Percentiles rank a stretch among this genome's conserved stretches.
These are phyloP conservation scores for Brachionichthys hirsutus DNA, from an alignment of 2,113 vertebrate genomes.

Conservation along the genomic window DNA sequence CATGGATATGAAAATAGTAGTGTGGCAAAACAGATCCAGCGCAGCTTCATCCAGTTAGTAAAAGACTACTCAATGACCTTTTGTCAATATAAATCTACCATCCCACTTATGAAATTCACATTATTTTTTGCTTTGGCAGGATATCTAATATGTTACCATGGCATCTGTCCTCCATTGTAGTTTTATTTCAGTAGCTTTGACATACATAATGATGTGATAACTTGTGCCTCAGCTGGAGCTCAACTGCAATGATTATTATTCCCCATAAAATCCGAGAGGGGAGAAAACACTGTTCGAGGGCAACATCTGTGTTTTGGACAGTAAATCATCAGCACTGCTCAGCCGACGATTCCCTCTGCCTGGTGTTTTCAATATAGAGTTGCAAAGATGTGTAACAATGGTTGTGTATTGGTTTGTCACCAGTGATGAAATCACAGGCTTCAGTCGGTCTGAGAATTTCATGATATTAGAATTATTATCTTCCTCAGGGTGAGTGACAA, in stretches of 20 bases:
- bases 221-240: slow-evolving; percentile 56
- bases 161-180: slow-evolving; percentile 38
- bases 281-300: slow-evolving; percentile 51
- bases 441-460: slow-evolving; percentile 21
- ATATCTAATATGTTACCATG: slow-evolving; percentile 12
- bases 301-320: slow-evolving; percentile 60
- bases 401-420: slow-evolving; percentile 33
- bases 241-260: slow-evolving; percentile 60
- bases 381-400: slow-evolving; percentile 48
- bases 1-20: too few relatives aligned
- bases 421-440: slow-evolving; percentile 23
- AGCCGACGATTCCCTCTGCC: slow-evolving; percentile 24
- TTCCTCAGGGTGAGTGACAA: not conserved
- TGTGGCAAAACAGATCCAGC: too few relatives aligned
- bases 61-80: too few relatives aligned
- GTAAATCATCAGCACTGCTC: slow-evolving; percentile 40
- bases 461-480: not conserved
- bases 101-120: slow-evolving; percentile 21
- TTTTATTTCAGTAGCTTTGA: slow-evolving; percentile 42
- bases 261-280: slow-evolving; percentile 63
- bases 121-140: slow-evolving; percentile 26
- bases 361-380: slow-evolving; percentile 30
- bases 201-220: slow-evolving; percentile 34
- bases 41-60: too few relatives aligned
- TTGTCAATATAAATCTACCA: slow-evolving; percentile 6